phyloP scores from a whole-genome alignment of 2,113 vertebrate species.

The Ciconia boyciana region DNA sequence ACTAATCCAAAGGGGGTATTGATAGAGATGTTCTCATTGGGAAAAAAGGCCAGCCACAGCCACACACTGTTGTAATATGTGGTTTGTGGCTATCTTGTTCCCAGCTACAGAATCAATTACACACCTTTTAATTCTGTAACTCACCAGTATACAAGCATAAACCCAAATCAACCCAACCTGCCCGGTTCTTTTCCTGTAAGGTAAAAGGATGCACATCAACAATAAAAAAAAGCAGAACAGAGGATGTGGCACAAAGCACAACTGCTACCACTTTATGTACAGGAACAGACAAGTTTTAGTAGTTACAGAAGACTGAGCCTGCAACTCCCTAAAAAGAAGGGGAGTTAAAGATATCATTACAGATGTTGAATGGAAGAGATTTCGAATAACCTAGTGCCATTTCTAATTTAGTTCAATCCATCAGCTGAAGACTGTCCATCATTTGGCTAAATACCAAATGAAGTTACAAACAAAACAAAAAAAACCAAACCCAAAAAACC shows the following conservation, averaged over 20 bases:
- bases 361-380: background rate
- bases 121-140: background rate
- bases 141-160: background rate
- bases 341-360: background rate
- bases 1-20: background rate
- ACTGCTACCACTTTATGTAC: background rate
- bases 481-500: background rate
- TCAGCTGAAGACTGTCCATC: background rate
- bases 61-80: accelerated
- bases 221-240: background rate
- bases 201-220: background rate
- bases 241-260: background rate
- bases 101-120: background rate
- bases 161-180: background rate
- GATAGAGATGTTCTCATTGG: background rate
- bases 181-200: background rate
- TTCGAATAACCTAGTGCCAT: background rate
- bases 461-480: background rate
- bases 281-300: background rate
- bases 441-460: background rate
- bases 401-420: background rate
- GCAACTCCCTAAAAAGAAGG: background rate
- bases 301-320: background rate
- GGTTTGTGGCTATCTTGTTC: background rate
- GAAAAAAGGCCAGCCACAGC: background rate